Base-by-base conservation (phyloP, 2,797 vertebrate species). In the Myripristis murdjan region DNA sequence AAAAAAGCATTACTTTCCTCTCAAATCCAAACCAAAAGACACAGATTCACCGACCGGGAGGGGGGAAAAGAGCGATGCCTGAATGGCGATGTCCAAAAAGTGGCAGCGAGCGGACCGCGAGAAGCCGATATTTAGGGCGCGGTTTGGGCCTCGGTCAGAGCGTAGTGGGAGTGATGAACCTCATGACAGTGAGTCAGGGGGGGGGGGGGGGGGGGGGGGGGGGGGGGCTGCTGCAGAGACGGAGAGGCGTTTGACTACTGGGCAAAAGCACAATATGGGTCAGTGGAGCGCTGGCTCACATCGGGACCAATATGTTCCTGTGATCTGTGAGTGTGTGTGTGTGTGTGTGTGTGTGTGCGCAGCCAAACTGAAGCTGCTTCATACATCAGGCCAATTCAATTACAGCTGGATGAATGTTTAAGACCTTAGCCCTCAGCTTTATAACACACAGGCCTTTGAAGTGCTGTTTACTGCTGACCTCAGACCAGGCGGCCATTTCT, bases 201-300 rank as follows among this genome's bases (percentile, higher is more conserved):
- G 37, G 54, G 70, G n/a, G n/a, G n/a, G n/a, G n/a, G n/a, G n/a
- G n/a, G n/a, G n/a, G n/a, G n/a, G n/a, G n/a, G n/a, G n/a, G n/a
- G n/a, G n/a, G n/a, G n/a, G n/a, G n/a, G n/a, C n/a, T n/a, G n/a
- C n/a, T n/a, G n/a, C n/a, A 64, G 67, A 66, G 20, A 43, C 71
- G 22, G 68, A 81, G 76, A 74, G 61, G 73, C 35, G 12, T 67
- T 76, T 81, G 18, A 83, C 78, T 87, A 79, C 75, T 71, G 79
- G 82, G 74, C 61, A 81, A 2, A 48, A 69, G 22, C 22, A 44
- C 16, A 78, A 91, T 92, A 23, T 94, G 85, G 88, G 92, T 93
- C 91, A 93, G 75, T 88, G 77, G 87, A 82, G 79, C 75, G 43
- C 70, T 83, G 87, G 83, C 70, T 79, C 81, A 86, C 74, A 87